A percentile compares a stretch with the other conserved stretches of the same genome.
phyloP scores from a whole-genome alignment of 2,888 invertebrate genomes.

The Helobdella robusta region DNA sequence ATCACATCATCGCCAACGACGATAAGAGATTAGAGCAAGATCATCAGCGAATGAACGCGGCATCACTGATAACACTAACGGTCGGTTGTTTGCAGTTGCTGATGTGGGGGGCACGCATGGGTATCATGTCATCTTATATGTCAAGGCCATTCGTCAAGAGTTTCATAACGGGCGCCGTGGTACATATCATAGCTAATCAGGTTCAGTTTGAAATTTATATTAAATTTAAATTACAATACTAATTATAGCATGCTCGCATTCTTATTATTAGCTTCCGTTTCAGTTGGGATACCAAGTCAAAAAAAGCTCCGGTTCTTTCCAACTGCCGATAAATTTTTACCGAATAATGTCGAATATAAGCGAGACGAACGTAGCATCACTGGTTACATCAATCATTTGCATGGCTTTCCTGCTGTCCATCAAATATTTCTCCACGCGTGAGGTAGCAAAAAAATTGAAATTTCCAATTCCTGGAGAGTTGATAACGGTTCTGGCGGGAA shows the following conservation, averaged over 20 bases:
- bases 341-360: slow-evolving; percentile 55
- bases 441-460: slow-evolving; percentile 54
- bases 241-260: too few species aligned
- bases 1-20: not conserved
- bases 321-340: slow-evolving; percentile 34
- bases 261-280: slow-evolving; percentile 31
- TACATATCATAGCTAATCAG: slow-evolving; percentile 34
- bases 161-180: slow-evolving; percentile 38
- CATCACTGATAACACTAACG: slow-evolving; percentile 32
- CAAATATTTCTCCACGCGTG: slow-evolving; percentile 35
- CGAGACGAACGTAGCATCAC: slow-evolving; percentile 58
- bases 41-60: slow-evolving; percentile 28
- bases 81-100: slow-evolving; percentile 55
- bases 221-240: too few species aligned
- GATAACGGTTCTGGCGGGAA: slow-evolving; percentile 42
- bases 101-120: slow-evolving; percentile 68
- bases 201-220: too few species aligned
- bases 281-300: slow-evolving; percentile 40
- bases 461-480: slow-evolving; percentile 56
- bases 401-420: slow-evolving; percentile 57
- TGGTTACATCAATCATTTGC: slow-evolving; percentile 59
- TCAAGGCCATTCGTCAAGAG: slow-evolving; percentile 58
- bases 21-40: not conserved
- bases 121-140: slow-evolving; percentile 65
- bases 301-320: slow-evolving; percentile 40